Conservation (phyloP, 1,140 invertebrate genomes). For the Maconellicoccus hirsutus region DNA sequence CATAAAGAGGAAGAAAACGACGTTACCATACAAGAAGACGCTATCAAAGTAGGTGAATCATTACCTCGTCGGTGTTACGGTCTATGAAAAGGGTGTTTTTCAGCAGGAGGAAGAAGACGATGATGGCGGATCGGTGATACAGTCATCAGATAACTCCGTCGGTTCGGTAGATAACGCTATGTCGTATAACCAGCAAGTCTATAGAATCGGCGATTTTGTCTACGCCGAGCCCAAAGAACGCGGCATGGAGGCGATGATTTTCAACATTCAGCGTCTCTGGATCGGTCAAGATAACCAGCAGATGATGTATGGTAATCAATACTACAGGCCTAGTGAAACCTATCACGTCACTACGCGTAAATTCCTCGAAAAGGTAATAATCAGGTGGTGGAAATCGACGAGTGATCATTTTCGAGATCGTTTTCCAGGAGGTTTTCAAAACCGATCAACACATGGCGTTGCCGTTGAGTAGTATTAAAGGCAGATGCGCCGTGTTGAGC, state of each 20-base stretch:
- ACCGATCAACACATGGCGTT: conserved; percentile 76
- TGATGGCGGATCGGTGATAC: conserved; percentile 13
- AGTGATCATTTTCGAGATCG: neutral
- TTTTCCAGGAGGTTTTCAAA: conserved; percentile 79
- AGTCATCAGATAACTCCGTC: conserved; percentile 23
- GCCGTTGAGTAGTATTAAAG: conserved; percentile 75
- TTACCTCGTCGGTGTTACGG: too few species aligned
- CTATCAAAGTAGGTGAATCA: neutral
- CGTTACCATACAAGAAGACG: neutral
- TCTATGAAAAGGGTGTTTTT: neutral
- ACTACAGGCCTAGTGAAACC: conserved; percentile 81
- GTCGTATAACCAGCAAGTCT: conserved; percentile 52
- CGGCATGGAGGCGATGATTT: conserved; percentile 70
- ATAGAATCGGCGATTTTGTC: conserved; percentile 77
- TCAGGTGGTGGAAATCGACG: neutral
- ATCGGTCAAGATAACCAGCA: conserved; percentile 70
- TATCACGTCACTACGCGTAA: conserved; percentile 89
- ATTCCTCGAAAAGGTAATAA: conserved; percentile 70
- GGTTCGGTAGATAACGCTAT: conserved; percentile 32
- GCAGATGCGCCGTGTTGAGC: conserved; percentile 85
- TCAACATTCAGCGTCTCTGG: conserved; percentile 78
- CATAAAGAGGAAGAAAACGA: conserved; percentile 26
- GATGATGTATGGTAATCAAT: conserved; percentile 81
- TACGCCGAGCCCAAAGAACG: conserved; percentile 70
- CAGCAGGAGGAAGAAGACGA: conserved; percentile 26